Evolutionary conservation across 2,888 invertebrate species (phyloP), one percentile per base, ranked within the genome.

Genomic region (Nomada flava): DNA sequence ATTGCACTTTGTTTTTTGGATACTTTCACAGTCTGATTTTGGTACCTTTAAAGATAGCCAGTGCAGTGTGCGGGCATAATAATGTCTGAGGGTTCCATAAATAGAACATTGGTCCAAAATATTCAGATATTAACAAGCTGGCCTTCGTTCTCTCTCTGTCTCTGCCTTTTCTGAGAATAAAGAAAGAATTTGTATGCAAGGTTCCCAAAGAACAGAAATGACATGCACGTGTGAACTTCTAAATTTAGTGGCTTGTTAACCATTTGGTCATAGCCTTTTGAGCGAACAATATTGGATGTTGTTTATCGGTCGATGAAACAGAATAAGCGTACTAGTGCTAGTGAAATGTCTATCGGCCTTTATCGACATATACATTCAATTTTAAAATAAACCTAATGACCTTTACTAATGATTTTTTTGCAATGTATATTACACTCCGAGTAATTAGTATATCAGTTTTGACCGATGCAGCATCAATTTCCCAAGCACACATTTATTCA

Each of bases 241-340:
- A 83, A 78, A 82, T 83, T 78, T 82, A 83, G 68, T 73, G 60
- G 44, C 53, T 23, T 47, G 11, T 29, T 29, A 53, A 10, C 18
- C 20, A 59, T 23, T 74, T 60, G 63, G 42, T 69, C 72, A 42
- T 44, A 62, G 36, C 63, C 50, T 71, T 69, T 67, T 20, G 52
- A 82, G 18, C 55, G 26, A 65, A 52, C 59, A 82, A 47, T 67
- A 67, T 23, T 26, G 53, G 26, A 55, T 26, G 47, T 64, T 70
- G 47, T 70, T 70, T 70, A 59, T 70, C 52, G 44, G 64, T 76
- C 52, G 63, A 47, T 76, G 64, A 67, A 67, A 72, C 53, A 55
- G 18, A 65, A 60, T 53, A 60, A 36, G 29, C 18, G 18, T 53
- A 50, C 36, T 52, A 36, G 29, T 76, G 64, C 36, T 60, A 23